These are phyloP conservation scores for Sisyra terminalis DNA, from an alignment of 2,888 invertebrate genomes.

Conservation along the genomic window DNA sequence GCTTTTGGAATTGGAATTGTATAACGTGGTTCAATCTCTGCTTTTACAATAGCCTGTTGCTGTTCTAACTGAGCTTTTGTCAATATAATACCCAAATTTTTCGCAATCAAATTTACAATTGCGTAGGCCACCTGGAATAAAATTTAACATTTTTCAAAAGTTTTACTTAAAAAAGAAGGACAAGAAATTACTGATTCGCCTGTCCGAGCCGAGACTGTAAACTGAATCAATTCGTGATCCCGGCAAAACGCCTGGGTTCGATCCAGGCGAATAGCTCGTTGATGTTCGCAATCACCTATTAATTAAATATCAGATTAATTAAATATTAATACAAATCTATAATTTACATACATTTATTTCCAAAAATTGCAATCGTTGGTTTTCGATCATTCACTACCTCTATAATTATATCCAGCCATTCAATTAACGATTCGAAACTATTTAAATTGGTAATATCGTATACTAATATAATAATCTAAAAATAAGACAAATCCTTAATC, in stretches of 20 bases:
- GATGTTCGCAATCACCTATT: conserved; percentile 49
- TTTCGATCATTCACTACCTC: conserved; percentile 25
- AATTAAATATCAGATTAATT: not conserved
- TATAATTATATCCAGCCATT: conserved; percentile 48
- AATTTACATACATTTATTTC: conserved; percentile 40
- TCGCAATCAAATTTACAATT: conserved; percentile 55
- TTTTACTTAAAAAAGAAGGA: too few relatives aligned
- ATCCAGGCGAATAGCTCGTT: conserved; percentile 46
- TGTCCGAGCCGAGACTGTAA: conserved; percentile 52
- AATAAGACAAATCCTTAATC: conserved; percentile 13
- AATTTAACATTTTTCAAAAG: not conserved
- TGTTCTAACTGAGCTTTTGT: conserved; percentile 48
- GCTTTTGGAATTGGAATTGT: conserved; percentile 21
- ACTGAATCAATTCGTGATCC: conserved; percentile 40
- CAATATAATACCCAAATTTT: conserved; percentile 44
- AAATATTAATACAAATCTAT: not conserved
- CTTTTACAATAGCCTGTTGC: conserved; percentile 45
- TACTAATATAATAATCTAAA: conserved; percentile 59
- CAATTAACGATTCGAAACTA: conserved; percentile 59
- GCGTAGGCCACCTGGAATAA: conserved; percentile 39
- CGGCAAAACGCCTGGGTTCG: conserved; percentile 46
- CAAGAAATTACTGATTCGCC: conserved; percentile 44
- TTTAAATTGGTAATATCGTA: conserved; percentile 69
- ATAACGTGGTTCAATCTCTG: conserved; percentile 32
- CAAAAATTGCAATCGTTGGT: conserved; percentile 43